Evolutionary conservation across 2,797 vertebrate species (phyloP), one percentile per base, ranked within the genome.

Genomic region (Catamblyrhynchus diadema): DNA sequence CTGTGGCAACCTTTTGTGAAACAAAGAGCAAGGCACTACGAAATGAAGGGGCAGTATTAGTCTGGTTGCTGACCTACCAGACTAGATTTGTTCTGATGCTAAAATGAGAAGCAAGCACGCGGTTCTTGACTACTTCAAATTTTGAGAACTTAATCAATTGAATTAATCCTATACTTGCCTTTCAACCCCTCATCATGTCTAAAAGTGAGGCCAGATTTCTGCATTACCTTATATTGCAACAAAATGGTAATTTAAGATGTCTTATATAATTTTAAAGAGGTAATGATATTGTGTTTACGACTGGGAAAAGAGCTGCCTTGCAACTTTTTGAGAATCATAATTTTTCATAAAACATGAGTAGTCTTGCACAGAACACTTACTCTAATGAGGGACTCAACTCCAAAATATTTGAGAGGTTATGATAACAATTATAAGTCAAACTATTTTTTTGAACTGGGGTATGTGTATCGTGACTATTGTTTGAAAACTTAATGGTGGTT

Each of bases 1-100:
- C 0, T 0, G 10, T 87, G 22, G n/a, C 42, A 80, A 1, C 10
- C 9, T 18, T 32, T n/a, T n/a, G 39, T 65, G 66, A 47, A 92
- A 44, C 19, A 35, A 64, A 69, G 66, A 61, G 23, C 32, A 21
- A 88, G 24, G 24, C 1, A 1, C 22, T 71, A 12, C 0, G 0
- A 8, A 82, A 32, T 45, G 24, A 25, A 19, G 27, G 35, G 27
- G 9, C 24, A 37, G 5, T 47, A 27, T 25, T 35, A 25, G 5
- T 57, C 77, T 60, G 45, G n/a, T 45, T 90, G 44, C 61, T 88
- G 48, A 37, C 56, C n/a, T 77, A 24, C 28, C 47, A 13, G 44
- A 64, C 32, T 60, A 20, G 27, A 13, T 74, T 54, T 65, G 22
- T 88, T 93, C 17, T 61, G 65, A 20, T 88, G 30, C 30, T 81